phyloP scores from a whole-genome alignment of 2,797 vertebrate species.

The Crax fasciolata region DNA sequence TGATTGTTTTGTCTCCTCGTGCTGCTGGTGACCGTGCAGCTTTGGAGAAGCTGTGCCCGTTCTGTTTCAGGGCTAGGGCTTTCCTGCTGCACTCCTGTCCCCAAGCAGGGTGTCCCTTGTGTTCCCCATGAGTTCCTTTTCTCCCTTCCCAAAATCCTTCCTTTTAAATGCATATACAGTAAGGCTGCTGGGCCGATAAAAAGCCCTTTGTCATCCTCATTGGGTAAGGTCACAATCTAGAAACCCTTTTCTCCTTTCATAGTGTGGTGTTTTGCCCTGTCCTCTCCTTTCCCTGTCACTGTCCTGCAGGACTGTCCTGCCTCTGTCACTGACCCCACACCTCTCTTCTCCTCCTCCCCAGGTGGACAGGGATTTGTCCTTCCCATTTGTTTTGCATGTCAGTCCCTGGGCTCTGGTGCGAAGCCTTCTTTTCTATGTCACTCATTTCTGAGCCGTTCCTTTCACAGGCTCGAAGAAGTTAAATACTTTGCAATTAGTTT shows the following conservation, averaged over 20 bases:
- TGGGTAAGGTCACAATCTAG: not conserved
- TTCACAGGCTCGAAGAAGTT: not conserved
- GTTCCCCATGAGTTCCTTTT: not conserved
- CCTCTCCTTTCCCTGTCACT: not conserved
- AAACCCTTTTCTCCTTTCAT: not conserved
- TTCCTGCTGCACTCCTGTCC: accelerated
- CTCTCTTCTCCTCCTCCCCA: not conserved
- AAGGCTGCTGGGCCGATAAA: not conserved
- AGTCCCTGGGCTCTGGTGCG: not conserved
- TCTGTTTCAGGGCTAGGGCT: not conserved
- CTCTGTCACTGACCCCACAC: not conserved
- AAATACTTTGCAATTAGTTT: not conserved
- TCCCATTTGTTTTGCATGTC: not conserved
- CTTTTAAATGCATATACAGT: not conserved
- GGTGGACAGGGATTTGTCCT: not conserved
- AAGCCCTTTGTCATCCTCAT: not conserved
- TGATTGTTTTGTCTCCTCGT: not conserved
- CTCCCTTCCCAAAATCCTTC: not conserved
- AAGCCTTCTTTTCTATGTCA: not conserved
- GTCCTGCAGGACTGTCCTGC: not conserved
- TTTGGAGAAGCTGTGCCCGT: not conserved
- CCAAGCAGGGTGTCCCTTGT: not conserved
- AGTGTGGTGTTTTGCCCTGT: not conserved
- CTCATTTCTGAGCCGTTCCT: not conserved
- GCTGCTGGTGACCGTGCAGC: not conserved